Evolutionary conservation across 1,140 invertebrate species (phyloP).

Genomic region (Trichonephila clavipes): DNA sequence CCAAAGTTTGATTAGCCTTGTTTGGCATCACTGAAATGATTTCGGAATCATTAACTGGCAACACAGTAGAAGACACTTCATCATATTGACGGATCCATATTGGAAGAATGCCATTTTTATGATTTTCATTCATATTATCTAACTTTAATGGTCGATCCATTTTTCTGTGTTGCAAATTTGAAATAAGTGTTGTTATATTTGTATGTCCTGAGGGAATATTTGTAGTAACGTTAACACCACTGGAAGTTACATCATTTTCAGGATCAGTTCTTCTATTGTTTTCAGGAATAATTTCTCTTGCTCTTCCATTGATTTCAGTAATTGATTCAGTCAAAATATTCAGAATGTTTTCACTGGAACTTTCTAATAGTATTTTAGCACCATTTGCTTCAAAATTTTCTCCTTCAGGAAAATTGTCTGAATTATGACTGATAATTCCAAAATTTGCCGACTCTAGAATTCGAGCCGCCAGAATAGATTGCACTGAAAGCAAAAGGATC

Average conservation of each 20-base stretch:
- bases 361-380: background rate
- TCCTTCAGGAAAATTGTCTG: background rate
- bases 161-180: background rate
- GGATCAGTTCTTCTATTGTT: background rate
- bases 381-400: background rate
- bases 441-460: background rate
- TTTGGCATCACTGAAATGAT: background rate
- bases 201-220: background rate
- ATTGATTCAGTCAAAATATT: background rate
- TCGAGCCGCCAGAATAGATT: background rate
- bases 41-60: background rate
- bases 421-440: slow-evolving; percentile 34
- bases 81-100: background rate
- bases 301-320: background rate
- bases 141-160: background rate
- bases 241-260: background rate
- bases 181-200: background rate
- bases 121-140: background rate
- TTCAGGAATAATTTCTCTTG: background rate
- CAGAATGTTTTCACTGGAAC: background rate
- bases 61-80: background rate
- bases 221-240: background rate
- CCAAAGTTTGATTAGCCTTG: background rate
- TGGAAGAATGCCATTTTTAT: background rate
- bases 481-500: background rate